Evolutionary conservation across 2,888 invertebrate species (phyloP).

Genomic region (Physocephala rufipes): DNA sequence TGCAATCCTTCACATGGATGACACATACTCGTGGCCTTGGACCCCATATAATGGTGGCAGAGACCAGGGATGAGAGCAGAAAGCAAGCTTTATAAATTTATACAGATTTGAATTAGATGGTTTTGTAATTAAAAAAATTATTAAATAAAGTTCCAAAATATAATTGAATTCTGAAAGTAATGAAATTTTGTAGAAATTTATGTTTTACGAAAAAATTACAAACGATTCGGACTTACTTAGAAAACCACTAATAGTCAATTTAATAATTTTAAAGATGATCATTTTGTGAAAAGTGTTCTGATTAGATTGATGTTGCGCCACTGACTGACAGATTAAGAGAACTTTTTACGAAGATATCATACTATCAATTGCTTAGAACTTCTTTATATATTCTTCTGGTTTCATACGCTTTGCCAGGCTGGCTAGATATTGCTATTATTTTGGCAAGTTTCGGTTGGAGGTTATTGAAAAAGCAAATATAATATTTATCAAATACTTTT

Average conservation of each 20-base stretch:
- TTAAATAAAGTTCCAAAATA: neutral
- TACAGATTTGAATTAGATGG: neutral
- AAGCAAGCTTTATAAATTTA: neutral
- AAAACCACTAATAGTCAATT: neutral
- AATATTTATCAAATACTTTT: too few relatives aligned
- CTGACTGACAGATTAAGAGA: neutral
- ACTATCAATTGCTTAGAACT: too few relatives aligned
- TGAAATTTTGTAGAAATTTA: neutral
- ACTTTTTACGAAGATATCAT: neutral
- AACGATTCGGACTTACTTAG: neutral
- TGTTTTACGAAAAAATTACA: neutral
- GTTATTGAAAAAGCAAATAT: too few relatives aligned
- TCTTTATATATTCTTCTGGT: too few relatives aligned
- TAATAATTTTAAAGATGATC: neutral
- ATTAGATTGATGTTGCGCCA: neutral
- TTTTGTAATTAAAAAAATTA: neutral
- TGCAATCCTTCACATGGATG: neutral
- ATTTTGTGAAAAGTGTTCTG: neutral
- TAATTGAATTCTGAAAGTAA: too few relatives aligned
- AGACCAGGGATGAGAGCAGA: neutral
- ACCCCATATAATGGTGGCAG: neutral
- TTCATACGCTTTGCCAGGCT: too few relatives aligned
- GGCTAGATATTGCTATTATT: too few relatives aligned
- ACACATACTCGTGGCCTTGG: conserved; percentile 26
- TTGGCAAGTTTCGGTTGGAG: too few relatives aligned